Base-by-base conservation (phyloP, 2,888 invertebrate genomes). In the Phymatocera aterrima region DNA sequence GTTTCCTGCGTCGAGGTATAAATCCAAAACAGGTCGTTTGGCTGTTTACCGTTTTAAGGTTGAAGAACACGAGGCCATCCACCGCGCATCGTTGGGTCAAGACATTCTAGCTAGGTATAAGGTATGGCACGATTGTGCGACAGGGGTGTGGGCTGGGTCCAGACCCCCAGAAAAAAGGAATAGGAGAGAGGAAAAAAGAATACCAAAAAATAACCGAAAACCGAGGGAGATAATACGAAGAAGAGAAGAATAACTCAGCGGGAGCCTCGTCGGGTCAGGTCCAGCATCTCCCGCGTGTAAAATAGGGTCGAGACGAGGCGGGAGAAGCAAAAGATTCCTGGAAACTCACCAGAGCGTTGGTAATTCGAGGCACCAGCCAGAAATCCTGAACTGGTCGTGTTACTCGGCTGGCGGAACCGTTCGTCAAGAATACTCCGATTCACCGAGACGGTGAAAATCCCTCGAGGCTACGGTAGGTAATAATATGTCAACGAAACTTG, bases 161-260 rank as follows among this genome's bases (percentile, higher is more conserved):
- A 51, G 57, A 48, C 24, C 24, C 15, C 65, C 12, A 37, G 61
- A 61, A n/a, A n/a, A n/a, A 2, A 12, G n/a, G 15, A 34, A 57
- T 1, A 43, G n/a, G 68, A 68, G 65, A 34, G 43, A 40, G 21
- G 46, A 64, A 24, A n/a, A n/a, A n/a, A n/a, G n/a, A n/a, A n/a
- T n/a, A n/a, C n/a, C n/a, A n/a, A n/a, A n/a, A n/a, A n/a, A n/a
- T n/a, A n/a, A n/a, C 61, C 10, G 4, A 37, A 65, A 3, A 37
- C 54, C 48, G 70, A 28, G 6, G 48, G 18, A 51, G 72, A 72
- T 51, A 51, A 72, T 72, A 72, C 72, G 31, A 10, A 18, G 72
- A 48, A 72, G 34, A 72, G 75, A 57, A 75, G 54, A 75, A 75
- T 75, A 75, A 75, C 75, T 57, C 75, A 75, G 75, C 75, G 75